These are phyloP conservation scores for Xiphophorus birchmanni DNA, from an alignment of 2,797 vertebrate genomes.

Conservation along the genomic window DNA sequence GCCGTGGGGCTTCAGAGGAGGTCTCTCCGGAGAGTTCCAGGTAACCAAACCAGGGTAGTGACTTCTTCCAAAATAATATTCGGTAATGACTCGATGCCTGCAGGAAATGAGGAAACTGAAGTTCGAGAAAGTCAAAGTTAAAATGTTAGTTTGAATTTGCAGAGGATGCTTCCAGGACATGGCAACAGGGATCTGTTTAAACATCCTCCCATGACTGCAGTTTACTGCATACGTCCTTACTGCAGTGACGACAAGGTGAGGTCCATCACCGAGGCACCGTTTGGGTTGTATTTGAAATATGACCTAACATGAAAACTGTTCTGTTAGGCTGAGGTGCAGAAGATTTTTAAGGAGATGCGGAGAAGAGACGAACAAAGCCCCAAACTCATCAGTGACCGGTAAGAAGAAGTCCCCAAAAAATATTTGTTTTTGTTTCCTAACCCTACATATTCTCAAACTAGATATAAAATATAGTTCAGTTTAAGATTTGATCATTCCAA, in stretches of 20 bases:
- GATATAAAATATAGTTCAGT: not conserved
- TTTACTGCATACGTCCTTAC: slow-evolving; percentile 92
- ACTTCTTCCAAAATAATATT: not conserved
- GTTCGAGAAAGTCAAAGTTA: not conserved
- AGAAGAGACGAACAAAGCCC: slow-evolving; percentile 80
- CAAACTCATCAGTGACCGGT: slow-evolving; percentile 91
- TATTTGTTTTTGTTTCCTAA: not conserved
- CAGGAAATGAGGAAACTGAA: not conserved
- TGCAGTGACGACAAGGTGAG: slow-evolving; percentile 92
- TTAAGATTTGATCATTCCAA: not conserved
- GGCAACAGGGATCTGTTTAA: slow-evolving; percentile 96
- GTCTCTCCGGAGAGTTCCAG: slow-evolving; percentile 99
- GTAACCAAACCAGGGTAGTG: slow-evolving; percentile 68
- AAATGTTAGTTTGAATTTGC: slow-evolving; percentile 45
- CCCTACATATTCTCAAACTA: not conserved
- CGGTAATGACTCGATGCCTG: not conserved
- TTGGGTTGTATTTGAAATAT: not conserved
- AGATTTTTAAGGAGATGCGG: slow-evolving; percentile 91
- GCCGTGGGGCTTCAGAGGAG: slow-evolving; percentile 98
- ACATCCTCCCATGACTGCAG: slow-evolving; percentile 87
- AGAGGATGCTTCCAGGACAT: slow-evolving; percentile 97
- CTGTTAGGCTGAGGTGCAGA: slow-evolving; percentile 87
- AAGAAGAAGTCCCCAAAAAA: slow-evolving; percentile 40
- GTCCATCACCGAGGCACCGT: not conserved
- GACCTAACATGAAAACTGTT: not conserved